Evolutionary conservation across 2,888 invertebrate species (phyloP), one percentile per base, ranked within the genome.

Genomic region (Teinopalpus imperialis): DNA sequence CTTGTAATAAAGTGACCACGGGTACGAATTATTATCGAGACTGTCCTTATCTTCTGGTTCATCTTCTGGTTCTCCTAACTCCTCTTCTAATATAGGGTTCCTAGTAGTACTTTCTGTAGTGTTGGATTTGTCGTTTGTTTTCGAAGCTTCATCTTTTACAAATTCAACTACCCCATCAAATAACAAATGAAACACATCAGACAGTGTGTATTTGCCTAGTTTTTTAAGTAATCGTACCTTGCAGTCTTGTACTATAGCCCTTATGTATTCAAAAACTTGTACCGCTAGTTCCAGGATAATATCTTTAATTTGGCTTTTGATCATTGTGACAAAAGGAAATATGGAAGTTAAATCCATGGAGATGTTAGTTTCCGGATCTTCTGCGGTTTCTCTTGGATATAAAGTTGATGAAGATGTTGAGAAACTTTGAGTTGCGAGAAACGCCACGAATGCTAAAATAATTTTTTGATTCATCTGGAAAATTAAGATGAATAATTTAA

Each of bases 141-240:
- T 12, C 0, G 23, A 9, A 9, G 30, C 10, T 31, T 51, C 55
- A 7, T 54, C 56, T 3, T 53, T 40, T 0, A 74, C 53, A n/a
- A 75, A 61, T 27, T 69, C 67, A 12, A 57, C 53, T 1, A 78
- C 51, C 12, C 69, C 67, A 34, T 77, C 69, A 24, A 77, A 63
- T 1, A 67, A 30, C 1, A 57, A 49, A 16, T 66, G 60, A 1
- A 79, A 57, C 2, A 77, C 48, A 44, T 78, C 74, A 1, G 74
- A 63, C 2, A 81, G 29, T 0, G 74, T 69, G 30, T 69, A 71
- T 4, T 54, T 54, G 31, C 64, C 66, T 2, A 81, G 56, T 49
- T 64, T 74, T 24, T 62, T 69, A 2, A 79, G 48, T 1, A 81
- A 13, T 12, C 62, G 65, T n/a, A 65, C 47, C 57, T 73, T 81